A percentile compares a stretch with the other conserved stretches of the same genome.
These are phyloP conservation scores for Pardosa pseudoannulata DNA, from an alignment of 2,888 invertebrate genomes.

Conservation along the genomic window DNA sequence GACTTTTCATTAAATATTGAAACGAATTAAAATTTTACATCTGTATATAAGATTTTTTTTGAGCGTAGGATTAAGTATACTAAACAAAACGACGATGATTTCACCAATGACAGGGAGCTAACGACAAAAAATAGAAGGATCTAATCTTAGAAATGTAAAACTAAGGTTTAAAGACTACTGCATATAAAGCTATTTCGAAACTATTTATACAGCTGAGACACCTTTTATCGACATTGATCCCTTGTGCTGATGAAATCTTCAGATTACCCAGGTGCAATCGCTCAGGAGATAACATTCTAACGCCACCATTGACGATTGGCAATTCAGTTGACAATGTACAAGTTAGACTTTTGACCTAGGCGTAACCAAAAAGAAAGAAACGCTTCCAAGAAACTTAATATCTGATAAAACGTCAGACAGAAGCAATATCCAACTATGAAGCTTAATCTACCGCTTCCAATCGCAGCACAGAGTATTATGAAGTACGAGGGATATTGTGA, in stretches of 20 bases:
- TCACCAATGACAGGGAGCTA: no score
- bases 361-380: background rate
- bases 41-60: no score
- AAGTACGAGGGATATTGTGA: background rate
- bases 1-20: no score
- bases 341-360: constrained; percentile 16
- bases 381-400: constrained; percentile 13
- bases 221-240: background rate
- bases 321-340: constrained; percentile 15
- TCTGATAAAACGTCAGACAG: constrained; percentile 18
- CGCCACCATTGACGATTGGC: background rate
- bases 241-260: constrained; percentile 3
- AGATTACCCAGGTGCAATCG: constrained; percentile 22
- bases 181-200: background rate
- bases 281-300: background rate
- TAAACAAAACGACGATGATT: no score
- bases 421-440: constrained; percentile 2
- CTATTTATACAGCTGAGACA: background rate
- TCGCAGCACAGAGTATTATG: constrained; percentile 4
- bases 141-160: no score
- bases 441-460: constrained; percentile 20
- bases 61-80: no score
- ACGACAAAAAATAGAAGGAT: no score
- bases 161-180: no score
- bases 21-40: no score